These are phyloP conservation scores for Ryuthela nishihirai DNA, from an alignment of 2,888 invertebrate genomes.

Conservation along the genomic window DNA sequence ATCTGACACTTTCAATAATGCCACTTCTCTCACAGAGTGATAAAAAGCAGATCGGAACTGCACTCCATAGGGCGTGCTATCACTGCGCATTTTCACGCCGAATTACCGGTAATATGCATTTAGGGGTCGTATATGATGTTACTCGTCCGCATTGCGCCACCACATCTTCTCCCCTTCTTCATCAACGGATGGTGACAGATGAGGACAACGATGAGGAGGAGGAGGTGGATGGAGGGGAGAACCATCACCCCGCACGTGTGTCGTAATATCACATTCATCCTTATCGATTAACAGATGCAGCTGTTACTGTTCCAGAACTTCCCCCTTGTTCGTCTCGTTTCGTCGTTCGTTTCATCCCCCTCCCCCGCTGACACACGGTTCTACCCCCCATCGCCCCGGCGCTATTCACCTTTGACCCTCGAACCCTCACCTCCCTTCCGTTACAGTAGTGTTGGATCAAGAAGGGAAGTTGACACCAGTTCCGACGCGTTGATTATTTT, in stretches of 20 bases:
- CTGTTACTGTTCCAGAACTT: not conserved
- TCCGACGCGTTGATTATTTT: too few relatives aligned
- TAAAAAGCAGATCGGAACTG: not conserved
- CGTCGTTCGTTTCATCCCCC: not conserved
- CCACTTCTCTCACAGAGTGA: not conserved
- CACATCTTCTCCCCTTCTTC: too few relatives aligned
- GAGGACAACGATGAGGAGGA: not conserved
- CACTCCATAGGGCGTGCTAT: not conserved
- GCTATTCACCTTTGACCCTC: not conserved
- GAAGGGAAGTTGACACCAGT: too few relatives aligned
- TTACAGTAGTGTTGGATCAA: too few relatives aligned
- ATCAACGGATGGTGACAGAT: too few relatives aligned
- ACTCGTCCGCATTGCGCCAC: too few relatives aligned
- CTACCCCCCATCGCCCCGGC: too few relatives aligned
- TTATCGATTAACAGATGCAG: slow-evolving; percentile 1
- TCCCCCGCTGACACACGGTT: too few relatives aligned
- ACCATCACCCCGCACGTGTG: not conserved
- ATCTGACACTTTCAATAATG: not conserved
- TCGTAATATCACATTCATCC: not conserved
- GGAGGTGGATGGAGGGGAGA: not conserved
- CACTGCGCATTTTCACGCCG: not conserved
- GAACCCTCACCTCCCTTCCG: too few relatives aligned
- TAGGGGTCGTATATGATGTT: not conserved
- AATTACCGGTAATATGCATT: not conserved
- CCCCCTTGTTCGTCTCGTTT: not conserved